These are phyloP conservation scores for Phalacrocorax brasilianus DNA, from an alignment of 2,113 vertebrate genomes.

Conservation along the genomic window DNA sequence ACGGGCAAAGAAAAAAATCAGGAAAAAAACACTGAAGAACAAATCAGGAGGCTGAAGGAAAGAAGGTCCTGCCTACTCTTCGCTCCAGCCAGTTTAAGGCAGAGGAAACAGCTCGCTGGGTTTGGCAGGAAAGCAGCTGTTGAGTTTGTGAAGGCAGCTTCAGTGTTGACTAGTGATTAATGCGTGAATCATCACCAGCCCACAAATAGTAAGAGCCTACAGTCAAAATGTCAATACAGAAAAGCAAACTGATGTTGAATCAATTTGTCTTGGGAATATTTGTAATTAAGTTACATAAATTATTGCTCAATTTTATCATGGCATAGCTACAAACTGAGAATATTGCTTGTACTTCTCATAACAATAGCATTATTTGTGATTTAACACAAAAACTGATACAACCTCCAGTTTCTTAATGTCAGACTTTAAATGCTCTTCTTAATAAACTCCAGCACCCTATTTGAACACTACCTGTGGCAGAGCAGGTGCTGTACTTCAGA, in stretches of 20 bases:
- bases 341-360: background rate
- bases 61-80: background rate
- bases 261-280: background rate
- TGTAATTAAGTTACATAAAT: background rate
- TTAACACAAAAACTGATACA: background rate
- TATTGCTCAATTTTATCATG: background rate
- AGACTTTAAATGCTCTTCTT: background rate
- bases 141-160: background rate
- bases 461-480: background rate
- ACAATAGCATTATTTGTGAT: background rate
- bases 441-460: background rate
- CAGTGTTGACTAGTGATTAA: background rate
- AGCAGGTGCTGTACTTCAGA: background rate
- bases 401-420: background rate
- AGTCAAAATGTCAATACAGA: constrained; percentile 35
- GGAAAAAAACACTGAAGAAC: background rate
- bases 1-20: background rate
- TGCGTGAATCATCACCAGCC: constrained; percentile 21
- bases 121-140: constrained; percentile 5
- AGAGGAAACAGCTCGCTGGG: background rate
- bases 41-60: background rate
- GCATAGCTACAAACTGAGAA: background rate
- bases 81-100: background rate
- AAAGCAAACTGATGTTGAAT: background rate
- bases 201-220: constrained; percentile 2